Evolutionary conservation across 2,797 vertebrate species (phyloP), one percentile per base, ranked within the genome.

Genomic region (Enteromius mattozi): DNA sequence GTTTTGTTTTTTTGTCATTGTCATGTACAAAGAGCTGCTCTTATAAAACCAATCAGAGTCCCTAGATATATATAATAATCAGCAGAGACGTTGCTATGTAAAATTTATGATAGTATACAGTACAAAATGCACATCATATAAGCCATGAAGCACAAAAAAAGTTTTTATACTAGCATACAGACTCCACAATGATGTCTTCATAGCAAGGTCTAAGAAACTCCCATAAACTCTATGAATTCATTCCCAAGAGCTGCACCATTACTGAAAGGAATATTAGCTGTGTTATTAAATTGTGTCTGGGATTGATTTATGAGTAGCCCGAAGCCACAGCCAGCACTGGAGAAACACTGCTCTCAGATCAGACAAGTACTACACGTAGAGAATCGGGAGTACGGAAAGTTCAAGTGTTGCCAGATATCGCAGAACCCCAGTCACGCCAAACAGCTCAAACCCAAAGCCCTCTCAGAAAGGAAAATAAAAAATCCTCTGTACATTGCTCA

Each of bases 401-500:
- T 69, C 37, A 78, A 30, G 19, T 12, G 21, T 42, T 35, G 33
- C 19, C 69, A 86, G 78, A 82, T 85, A 80, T 81, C 35, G 19
- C 89, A 83, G 87, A 86, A 78, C 17, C 17, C 78, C 54, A 90
- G 90, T 92, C 89, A 93, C 88, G 90, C 89, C 87, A 75, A 82
- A 90, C 88, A 88, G 91, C 89, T 94, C 91, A 92, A 87, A 90
- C 87, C 92, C 91, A 92, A 91, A 79, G 87, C 91, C 89, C 93
- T 81, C 90, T 30, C 24, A 89, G 42, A 8, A 80, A 79, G 75
- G 56, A 76, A 88, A 92, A 89, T 88, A 83, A 74, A 82, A 47
- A 82, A 42, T 68, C 59, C 81, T 87, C 37, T 65, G 87, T 80
- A 90, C 81, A 89, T 76, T 85, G 86, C 87, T 85, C 54, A 59